Evolutionary conservation across 2,888 invertebrate genomes (phyloP), one percentile per base, ranked within the genome.

Genomic region (Anagyrus pseudococci): DNA sequence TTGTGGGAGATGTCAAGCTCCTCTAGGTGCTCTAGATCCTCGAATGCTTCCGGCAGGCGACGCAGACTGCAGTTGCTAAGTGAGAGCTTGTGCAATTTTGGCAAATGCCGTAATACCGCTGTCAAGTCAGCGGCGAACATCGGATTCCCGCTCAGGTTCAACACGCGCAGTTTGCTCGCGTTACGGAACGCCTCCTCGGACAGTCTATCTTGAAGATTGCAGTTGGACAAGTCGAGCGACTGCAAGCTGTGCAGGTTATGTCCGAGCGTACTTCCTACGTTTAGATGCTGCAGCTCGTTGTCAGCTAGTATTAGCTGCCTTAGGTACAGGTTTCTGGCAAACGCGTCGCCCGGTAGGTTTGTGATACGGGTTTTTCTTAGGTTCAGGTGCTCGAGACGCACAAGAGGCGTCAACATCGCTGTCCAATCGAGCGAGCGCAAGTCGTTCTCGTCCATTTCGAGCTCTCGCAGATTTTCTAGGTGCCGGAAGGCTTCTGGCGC

Each of bases 1-100:
- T 90, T 90, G 72, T 87, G 84, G 0, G 89, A 89, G 73, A 90
- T 87, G 71, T 89, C 89, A 41, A 90, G 81, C 73, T 89, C 88
- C 70, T 86, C 84, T 19, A 90, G 83, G 72, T 87, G 84, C 70
- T 87, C 86, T 63, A 89, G 86, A 17, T 86, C 85, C 70, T 88
- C 85, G 73, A 90, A 89, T 25, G 87, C 87, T 68, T 88, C 85
- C 1, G 89, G 90, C 40, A 90, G 79, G 59, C 84, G 85, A 20
- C 84, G 84, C 15, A 90, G 81, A 7, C 87, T 86, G 72, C 89
- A 90, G 72, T 88, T 87, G 71, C 88, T 87, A 70, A 90, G 78
- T 64, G 89, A 88, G 29, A 90, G 79, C 77, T 85, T 86, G 73
- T 89, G 87, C 44, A 90, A 82, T 75, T 86, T 87, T 7, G 85